These are phyloP conservation scores for Platanista minor DNA, from an alignment of 2,113 vertebrate genomes.

Conservation along the genomic window DNA sequence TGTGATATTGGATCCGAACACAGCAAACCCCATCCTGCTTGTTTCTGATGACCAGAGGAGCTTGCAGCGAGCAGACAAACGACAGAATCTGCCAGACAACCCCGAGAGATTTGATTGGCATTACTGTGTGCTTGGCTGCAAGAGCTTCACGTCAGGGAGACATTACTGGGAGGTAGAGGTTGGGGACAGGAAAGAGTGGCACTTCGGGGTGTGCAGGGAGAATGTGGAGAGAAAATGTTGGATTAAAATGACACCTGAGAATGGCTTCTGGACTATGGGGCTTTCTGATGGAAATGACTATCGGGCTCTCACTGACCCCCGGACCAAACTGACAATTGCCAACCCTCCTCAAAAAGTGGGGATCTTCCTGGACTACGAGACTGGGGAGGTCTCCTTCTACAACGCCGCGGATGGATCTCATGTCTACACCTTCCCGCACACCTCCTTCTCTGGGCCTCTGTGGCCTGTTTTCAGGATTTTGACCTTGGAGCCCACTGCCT, in stretches of 20 bases:
- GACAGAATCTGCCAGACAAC: rapidly evolving
- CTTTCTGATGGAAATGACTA: not conserved
- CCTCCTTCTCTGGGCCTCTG: not conserved
- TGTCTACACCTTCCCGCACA: not conserved
- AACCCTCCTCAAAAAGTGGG: not conserved
- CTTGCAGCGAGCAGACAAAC: rapidly evolving
- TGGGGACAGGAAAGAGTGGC: not conserved
- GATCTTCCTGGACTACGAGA: not conserved
- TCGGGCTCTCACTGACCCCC: rapidly evolving
- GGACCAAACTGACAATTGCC: not conserved
- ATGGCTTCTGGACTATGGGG: not conserved
- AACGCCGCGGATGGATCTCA: not conserved
- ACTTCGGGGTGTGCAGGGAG: not conserved
- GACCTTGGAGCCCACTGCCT: not conserved
- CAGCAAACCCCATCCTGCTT: not conserved
- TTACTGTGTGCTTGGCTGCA: not conserved
- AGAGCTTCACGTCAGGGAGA: not conserved
- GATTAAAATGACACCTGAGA: not conserved
- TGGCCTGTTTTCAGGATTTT: not conserved
- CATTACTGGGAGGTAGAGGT: slow-evolving; percentile 8
- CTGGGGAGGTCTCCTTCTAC: not conserved
- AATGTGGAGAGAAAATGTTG: not conserved
- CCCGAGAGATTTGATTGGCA: not conserved
- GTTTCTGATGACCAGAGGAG: not conserved
- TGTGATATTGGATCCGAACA: not conserved